Percentiles rank a stretch among this genome's conserved stretches.
Conservation (phyloP, 1,140 invertebrate genomes). For the Drosophila biarmipes region DNA sequence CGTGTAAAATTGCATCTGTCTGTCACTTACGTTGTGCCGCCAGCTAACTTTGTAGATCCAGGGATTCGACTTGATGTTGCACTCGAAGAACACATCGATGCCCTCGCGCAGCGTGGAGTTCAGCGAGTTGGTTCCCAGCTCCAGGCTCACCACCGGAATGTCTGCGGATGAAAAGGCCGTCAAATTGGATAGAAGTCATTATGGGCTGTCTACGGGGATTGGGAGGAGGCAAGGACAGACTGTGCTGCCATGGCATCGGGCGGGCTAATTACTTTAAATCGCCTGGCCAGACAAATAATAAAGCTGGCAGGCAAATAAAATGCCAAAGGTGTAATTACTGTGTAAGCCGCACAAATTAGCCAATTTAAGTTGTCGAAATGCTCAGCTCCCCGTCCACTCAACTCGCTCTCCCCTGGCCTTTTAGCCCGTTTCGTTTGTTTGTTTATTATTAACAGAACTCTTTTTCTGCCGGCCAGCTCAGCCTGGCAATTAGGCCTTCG, state of each 20-base stretch:
- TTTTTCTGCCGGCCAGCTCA: conserved; percentile 15
- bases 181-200: conserved; percentile 3
- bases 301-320: conserved; percentile 50
- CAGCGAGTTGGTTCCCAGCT: conserved; percentile 92
- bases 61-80: conserved; percentile 94
- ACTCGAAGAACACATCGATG: conserved; percentile 95
- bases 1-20: conserved; percentile 9
- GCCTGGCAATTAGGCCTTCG: conserved; percentile 36
- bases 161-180: conserved; percentile 85
- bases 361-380: conserved; percentile 71
- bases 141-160: conserved; percentile 91
- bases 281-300: conserved; percentile 40
- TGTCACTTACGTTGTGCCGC: conserved; percentile 91
- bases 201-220: not conserved
- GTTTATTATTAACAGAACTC: conserved; percentile 26
- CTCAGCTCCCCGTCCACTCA: not conserved
- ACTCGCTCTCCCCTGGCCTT: not conserved
- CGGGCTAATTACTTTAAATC: conserved; percentile 45
- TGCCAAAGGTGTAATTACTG: conserved; percentile 72
- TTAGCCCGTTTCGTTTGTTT: conserved; percentile 18
- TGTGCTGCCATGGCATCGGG: conserved; percentile 26
- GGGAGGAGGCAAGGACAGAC: not conserved
- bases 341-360: conserved; percentile 81
- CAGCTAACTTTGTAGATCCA: conserved; percentile 94
- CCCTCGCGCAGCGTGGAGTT: conserved; percentile 91